Percentiles rank a stretch among this genome's conserved stretches.
These are phyloP conservation scores for Merodon equestris DNA, from an alignment of 2,888 invertebrate species.

Conservation along the genomic window DNA sequence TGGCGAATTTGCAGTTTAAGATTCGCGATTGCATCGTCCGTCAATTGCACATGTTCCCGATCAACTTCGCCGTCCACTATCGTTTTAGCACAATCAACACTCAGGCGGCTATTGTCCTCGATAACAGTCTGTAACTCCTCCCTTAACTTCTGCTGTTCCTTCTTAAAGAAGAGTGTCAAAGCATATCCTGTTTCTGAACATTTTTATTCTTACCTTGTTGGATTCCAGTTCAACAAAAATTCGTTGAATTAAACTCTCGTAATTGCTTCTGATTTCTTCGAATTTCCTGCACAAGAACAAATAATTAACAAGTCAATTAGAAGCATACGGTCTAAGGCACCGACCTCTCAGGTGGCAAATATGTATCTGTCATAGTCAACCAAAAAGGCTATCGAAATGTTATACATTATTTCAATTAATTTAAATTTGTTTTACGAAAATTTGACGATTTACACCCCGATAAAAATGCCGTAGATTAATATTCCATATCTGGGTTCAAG, in stretches of 20 bases:
- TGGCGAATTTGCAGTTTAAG: conserved; percentile 77
- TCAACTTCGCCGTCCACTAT: conserved; percentile 58
- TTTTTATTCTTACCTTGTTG: conserved; percentile 58
- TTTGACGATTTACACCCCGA: neutral
- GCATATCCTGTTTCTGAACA: neutral
- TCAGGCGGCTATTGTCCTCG: conserved; percentile 76
- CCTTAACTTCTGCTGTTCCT: conserved; percentile 74
- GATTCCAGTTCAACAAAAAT: conserved; percentile 62
- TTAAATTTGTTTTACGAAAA: conserved; percentile 15
- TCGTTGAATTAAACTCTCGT: conserved; percentile 62
- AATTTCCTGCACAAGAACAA: conserved; percentile 46
- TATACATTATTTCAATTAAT: conserved; percentile 21
- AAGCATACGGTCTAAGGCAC: too few species aligned
- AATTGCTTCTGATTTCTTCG: conserved; percentile 53
- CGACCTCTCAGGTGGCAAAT: conserved; percentile 35
- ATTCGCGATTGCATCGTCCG: conserved; percentile 75
- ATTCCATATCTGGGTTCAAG: too few species aligned
- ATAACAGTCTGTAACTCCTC: conserved; percentile 75
- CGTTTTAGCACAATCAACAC: conserved; percentile 51
- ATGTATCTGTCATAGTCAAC: conserved; percentile 50
- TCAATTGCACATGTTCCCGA: conserved; percentile 71
- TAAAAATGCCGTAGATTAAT: too few species aligned
- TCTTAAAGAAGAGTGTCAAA: conserved; percentile 65
- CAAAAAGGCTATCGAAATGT: conserved; percentile 3
- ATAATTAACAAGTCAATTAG: neutral